These are phyloP conservation scores for Eupsittula cactorum DNA, from an alignment of 2,113 vertebrate genomes.

Conservation along the genomic window DNA sequence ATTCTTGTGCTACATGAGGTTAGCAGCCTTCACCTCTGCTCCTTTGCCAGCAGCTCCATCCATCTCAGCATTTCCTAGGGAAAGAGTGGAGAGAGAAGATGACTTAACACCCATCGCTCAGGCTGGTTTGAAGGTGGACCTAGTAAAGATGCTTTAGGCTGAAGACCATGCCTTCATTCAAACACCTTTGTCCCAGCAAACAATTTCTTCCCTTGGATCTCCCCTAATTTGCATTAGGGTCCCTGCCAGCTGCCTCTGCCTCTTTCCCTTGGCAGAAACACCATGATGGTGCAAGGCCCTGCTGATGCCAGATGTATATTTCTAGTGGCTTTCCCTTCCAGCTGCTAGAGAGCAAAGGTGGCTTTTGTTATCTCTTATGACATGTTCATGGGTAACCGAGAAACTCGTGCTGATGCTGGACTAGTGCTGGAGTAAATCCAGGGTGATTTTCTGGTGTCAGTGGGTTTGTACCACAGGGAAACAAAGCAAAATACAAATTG, in stretches of 20 bases:
- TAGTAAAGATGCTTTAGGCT: background rate
- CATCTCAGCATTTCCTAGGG: background rate
- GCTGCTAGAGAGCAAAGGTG: background rate
- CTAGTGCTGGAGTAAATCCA: background rate
- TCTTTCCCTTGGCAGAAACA: background rate
- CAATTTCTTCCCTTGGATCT: background rate
- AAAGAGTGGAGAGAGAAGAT: background rate
- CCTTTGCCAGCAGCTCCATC: background rate
- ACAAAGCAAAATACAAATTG: background rate
- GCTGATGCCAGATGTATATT: background rate
- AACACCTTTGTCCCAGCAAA: background rate
- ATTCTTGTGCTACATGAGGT: background rate
- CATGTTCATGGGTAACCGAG: background rate
- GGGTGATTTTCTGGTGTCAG: background rate
- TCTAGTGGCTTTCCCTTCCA: background rate
- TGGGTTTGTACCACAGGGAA: background rate
- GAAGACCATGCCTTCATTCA: background rate
- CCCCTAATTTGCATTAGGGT: background rate
- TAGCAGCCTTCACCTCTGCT: constrained; percentile 7
- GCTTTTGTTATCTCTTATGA: background rate
- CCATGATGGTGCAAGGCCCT: background rate
- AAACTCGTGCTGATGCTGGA: background rate
- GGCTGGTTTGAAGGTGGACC: background rate
- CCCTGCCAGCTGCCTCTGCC: background rate
- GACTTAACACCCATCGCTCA: background rate